Evolutionary conservation across 2,797 vertebrate species (phyloP).

Genomic region (Cetoscarus ocellatus): DNA sequence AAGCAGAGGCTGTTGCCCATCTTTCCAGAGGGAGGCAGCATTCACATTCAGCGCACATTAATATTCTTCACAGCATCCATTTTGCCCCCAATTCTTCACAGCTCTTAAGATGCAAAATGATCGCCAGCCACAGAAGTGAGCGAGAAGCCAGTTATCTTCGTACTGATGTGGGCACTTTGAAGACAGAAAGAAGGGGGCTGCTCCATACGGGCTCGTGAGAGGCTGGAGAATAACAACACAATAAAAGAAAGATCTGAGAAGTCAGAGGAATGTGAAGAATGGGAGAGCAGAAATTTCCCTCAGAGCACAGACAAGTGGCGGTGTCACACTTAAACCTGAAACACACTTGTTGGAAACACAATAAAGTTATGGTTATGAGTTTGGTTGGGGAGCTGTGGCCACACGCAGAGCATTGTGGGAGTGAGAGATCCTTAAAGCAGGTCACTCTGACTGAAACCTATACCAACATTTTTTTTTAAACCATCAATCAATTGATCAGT

Average conservation of each 20-base stretch:
- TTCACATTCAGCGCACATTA: constrained; percentile 58
- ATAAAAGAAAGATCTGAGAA: constrained; percentile 58
- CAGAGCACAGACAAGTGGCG: constrained; percentile 17
- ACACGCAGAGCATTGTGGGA: no score
- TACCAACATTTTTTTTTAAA: no score
- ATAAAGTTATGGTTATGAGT: constrained; percentile 46
- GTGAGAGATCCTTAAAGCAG: no score
- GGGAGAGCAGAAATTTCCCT: constrained; percentile 42
- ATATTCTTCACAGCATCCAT: constrained; percentile 78
- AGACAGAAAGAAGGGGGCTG: constrained; percentile 30
- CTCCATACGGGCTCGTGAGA: constrained; percentile 25
- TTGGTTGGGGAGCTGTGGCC: background rate
- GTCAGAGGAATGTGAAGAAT: constrained; percentile 68
- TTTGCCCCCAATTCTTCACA: constrained; percentile 79
- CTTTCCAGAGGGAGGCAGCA: constrained; percentile 76
- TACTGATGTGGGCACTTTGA: constrained; percentile 70
- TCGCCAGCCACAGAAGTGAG: constrained; percentile 62
- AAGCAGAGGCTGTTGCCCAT: constrained; percentile 38
- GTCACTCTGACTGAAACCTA: no score
- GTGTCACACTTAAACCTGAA: constrained; percentile 58
- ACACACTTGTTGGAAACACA: constrained; percentile 47
- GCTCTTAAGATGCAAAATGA: constrained; percentile 78
- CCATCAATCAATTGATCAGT: no score
- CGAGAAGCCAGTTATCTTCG: constrained; percentile 60
- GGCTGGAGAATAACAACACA: constrained; percentile 44